Evolutionary conservation across 2,113 vertebrate species (phyloP).

Genomic region (Toxotes chatareus): DNA sequence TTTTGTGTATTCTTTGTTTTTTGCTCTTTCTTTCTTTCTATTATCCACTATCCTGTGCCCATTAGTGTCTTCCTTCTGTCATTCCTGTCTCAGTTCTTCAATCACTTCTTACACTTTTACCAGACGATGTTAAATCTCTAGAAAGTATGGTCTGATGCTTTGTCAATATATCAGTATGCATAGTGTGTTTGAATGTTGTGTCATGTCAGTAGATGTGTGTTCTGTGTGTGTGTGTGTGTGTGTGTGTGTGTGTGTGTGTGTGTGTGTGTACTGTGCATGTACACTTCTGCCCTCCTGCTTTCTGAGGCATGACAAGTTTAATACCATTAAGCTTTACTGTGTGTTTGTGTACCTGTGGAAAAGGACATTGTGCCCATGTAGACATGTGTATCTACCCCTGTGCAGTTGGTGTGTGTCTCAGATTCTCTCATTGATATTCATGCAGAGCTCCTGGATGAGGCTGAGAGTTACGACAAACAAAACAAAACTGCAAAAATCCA

Average conservation of each 20-base stretch:
- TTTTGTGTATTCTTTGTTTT: not conserved
- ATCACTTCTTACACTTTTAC: not conserved
- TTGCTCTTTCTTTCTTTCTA: not conserved
- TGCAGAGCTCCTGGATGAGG: not conserved
- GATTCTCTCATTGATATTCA: not conserved
- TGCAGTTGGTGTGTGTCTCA: not conserved
- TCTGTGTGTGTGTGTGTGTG: not conserved
- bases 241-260: not conserved
- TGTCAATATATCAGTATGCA: not conserved
- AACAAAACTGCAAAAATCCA: not conserved
- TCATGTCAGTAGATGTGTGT: not conserved
- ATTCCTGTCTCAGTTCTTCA: not conserved
- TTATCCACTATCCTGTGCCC: not conserved
- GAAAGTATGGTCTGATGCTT: not conserved
- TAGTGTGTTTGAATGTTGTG: constrained; percentile 10
- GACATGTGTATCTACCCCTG: not conserved
- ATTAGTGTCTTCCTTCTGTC: not conserved
- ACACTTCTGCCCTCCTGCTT: not conserved
- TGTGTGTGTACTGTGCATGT: not conserved
- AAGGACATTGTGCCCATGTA: not conserved
- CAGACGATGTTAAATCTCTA: not conserved
- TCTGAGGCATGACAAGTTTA: constrained; percentile 16
- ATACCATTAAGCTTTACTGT: constrained; percentile 19
- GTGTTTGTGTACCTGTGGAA: not conserved
- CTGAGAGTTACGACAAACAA: not conserved